Base-by-base conservation (phyloP, 2,888 invertebrate genomes). In the Biston stratarius region DNA sequence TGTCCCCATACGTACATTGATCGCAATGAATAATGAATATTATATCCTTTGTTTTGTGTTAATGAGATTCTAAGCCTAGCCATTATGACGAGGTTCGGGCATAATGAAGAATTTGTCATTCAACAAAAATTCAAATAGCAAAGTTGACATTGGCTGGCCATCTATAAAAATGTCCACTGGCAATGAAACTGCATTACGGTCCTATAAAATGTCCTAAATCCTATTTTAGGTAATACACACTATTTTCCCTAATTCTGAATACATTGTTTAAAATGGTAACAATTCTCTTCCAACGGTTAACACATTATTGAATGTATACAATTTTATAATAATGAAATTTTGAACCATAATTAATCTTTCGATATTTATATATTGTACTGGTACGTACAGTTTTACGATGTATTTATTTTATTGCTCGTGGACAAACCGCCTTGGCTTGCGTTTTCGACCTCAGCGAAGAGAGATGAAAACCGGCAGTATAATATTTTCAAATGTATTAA, bases 21-120 rank as follows among this genome's bases (percentile, higher is more conserved):
- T 45, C 8, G 38, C n/a, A 44, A 49, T n/a, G 10, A 63, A 57
- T 55, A 55, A 15, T 49, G 48, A n/a, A n/a, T n/a, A n/a, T n/a
- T n/a, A n/a, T n/a, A n/a, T 51, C 51, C 44, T 33, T 33, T 42
- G 48, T 49, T 60, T 55, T 48, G 33, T 47, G 47, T 59, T 53
- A n/a, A 10, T 44, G 15, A 38, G 36, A 48, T 45, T 42, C 10
- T 38, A 15, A 40, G 12, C 64, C 64, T 55, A 55, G 56, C 65
- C 60, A 56, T 56, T 44, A 56, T 36, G 65, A 65, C 65, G 10
- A 15, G 59, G 64, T 48, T 44, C 9, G 60, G 65, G 65, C 34
- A 56, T 7, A 34, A 48, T 6, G 0, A 14, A 45, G 36, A 36
- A 8, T 14, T 56, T 8, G n/a, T 34, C 14, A 34, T 14, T 42